Evolutionary conservation across 1,140 invertebrate species (phyloP).

Genomic region (Agrypnia vestita): DNA sequence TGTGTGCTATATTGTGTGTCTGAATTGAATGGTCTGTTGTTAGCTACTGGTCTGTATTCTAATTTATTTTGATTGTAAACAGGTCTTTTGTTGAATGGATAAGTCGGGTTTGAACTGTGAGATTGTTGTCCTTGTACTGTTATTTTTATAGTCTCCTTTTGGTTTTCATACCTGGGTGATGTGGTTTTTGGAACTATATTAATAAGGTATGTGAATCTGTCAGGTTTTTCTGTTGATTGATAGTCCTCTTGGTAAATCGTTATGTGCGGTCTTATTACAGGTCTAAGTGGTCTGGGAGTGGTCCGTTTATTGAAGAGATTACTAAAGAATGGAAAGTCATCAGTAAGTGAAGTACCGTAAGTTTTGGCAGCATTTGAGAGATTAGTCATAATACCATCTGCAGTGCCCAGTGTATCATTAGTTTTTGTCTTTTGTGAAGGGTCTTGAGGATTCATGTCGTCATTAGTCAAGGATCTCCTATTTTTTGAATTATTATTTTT

Average conservation of each 20-base stretch:
- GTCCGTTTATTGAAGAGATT: slow-evolving; percentile 48
- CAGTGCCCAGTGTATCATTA: slow-evolving; percentile 13
- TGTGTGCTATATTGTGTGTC: slow-evolving; percentile 18
- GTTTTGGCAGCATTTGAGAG: slow-evolving; percentile 50
- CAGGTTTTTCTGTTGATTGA: slow-evolving; percentile 45
- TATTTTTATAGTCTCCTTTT: slow-evolving; percentile 58
- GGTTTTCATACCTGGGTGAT: slow-evolving; percentile 51
- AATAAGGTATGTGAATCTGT: slow-evolving; percentile 56
- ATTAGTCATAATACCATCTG: slow-evolving; percentile 17
- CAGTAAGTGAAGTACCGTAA: slow-evolving; percentile 49
- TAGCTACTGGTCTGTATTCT: slow-evolving; percentile 53
- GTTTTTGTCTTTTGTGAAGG: slow-evolving; percentile 2
- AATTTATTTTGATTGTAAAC: slow-evolving; percentile 59
- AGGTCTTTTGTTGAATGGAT: slow-evolving; percentile 55
- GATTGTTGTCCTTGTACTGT: slow-evolving; percentile 55
- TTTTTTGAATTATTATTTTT: slow-evolving; percentile 2
- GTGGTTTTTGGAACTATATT: slow-evolving; percentile 60
- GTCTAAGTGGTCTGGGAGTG: slow-evolving; percentile 46
- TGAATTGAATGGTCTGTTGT: slow-evolving; percentile 21
- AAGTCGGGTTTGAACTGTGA: slow-evolving; percentile 29
- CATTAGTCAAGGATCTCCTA: slow-evolving; percentile 36
- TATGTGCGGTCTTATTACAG: slow-evolving; percentile 52
- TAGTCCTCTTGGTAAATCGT: slow-evolving; percentile 37
- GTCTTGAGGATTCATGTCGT: not conserved
- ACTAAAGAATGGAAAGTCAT: slow-evolving; percentile 54